A percentile compares a stretch with the other conserved stretches of the same genome.
Conservation (phyloP, 2,797 vertebrate species). For the Heteromormyrus szaboi region DNA sequence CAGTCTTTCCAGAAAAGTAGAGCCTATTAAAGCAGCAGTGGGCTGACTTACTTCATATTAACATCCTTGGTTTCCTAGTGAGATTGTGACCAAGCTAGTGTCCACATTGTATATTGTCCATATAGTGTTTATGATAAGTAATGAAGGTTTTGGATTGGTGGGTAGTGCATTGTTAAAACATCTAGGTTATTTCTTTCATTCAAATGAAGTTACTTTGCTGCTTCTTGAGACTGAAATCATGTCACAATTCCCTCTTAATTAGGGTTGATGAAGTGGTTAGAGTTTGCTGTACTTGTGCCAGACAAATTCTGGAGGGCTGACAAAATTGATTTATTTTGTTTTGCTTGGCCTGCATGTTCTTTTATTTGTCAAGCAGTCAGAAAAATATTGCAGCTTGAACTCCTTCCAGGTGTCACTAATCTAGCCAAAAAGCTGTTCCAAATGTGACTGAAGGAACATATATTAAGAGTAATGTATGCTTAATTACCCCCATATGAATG, state of each 20-base stretch:
- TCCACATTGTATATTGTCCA: neutral
- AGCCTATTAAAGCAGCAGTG: neutral
- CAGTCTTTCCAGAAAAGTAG: neutral
- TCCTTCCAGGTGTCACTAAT: conserved; percentile 58
- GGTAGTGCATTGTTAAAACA: neutral
- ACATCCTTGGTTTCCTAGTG: neutral
- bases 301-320: conserved; percentile 53
- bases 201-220: neutral
- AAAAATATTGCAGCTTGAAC: conserved; percentile 44
- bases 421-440: conserved; percentile 52
- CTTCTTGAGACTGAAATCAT: neutral
- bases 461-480: conserved; percentile 53
- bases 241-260: conserved; percentile 12
- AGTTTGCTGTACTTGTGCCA: conserved; percentile 41
- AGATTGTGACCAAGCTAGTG: neutral
- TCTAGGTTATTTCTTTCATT: neutral
- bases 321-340: conserved; percentile 59
- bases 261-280: conserved; percentile 17
- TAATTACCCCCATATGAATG: conserved; percentile 45
- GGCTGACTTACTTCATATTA: neutral
- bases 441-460: conserved; percentile 55
- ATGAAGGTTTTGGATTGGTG: neutral
- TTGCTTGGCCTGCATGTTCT: conserved; percentile 40
- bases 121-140: neutral
- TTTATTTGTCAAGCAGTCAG: conserved; percentile 40